Evolutionary conservation across 2,888 invertebrate genomes (phyloP).

Genomic region (Drosophila differens): DNA sequence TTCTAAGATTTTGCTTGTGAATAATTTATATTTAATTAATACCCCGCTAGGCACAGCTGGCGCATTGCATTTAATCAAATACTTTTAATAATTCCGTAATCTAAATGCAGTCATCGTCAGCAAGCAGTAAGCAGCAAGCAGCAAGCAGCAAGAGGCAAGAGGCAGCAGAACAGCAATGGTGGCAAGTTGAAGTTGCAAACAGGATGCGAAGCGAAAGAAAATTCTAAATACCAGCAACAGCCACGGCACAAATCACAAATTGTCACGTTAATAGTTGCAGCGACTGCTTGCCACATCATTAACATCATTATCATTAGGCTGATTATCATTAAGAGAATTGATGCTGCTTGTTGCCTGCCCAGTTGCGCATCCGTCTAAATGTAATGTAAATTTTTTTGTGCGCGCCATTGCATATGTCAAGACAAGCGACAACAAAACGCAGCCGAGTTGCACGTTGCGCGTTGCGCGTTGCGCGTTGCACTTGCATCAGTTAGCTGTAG

Average conservation of each 20-base stretch:
- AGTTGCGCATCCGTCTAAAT: constrained; percentile 71
- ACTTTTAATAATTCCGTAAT: constrained; percentile 85
- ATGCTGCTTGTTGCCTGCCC: constrained; percentile 31
- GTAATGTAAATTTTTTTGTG: constrained; percentile 81
- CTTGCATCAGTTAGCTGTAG: constrained; percentile 15
- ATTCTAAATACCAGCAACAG: constrained; percentile 78
- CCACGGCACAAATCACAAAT: constrained; percentile 78
- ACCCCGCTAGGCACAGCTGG: constrained; percentile 65
- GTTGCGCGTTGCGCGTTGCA: constrained; percentile 11
- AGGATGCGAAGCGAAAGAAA: constrained; percentile 69
- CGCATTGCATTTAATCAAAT: constrained; percentile 82
- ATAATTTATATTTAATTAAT: constrained; percentile 77
- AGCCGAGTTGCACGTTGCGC: constrained; percentile 24
- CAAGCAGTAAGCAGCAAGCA: constrained; percentile 27
- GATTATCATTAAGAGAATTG: constrained; percentile 22
- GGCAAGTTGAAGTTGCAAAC: constrained; percentile 44
- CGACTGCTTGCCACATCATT: constrained; percentile 24
- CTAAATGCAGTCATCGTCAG: constrained; percentile 83
- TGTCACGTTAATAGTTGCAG: constrained; percentile 78
- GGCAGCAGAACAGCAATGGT: constrained; percentile 31
- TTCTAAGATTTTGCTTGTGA: constrained; percentile 61
- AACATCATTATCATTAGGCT: constrained; percentile 30
- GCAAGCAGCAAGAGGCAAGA: constrained; percentile 8
- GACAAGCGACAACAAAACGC: constrained; percentile 57
- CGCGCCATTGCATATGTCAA: constrained; percentile 75